Conservation (phyloP, 2,888 invertebrate species). For the Operophtera brumata region DNA sequence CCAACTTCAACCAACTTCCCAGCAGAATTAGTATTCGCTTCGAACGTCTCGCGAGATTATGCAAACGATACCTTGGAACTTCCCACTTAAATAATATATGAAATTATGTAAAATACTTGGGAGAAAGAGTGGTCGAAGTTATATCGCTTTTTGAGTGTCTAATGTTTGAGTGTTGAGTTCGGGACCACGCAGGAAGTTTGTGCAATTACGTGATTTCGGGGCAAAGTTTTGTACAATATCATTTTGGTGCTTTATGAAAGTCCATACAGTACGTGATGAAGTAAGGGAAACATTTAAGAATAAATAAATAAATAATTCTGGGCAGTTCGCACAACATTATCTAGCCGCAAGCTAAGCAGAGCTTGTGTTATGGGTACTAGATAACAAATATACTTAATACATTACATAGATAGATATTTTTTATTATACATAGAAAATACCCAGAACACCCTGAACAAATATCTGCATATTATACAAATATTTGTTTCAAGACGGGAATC, state of each 20-base stretch:
- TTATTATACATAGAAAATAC: no score
- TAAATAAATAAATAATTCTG: no score
- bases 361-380: no score
- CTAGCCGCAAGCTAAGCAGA: no score
- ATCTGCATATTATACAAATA: no score
- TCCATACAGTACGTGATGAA: no score
- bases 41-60: slow-evolving; percentile 44
- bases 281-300: no score
- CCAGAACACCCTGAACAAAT: no score
- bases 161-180: slow-evolving; percentile 33
- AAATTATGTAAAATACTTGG: slow-evolving; percentile 53
- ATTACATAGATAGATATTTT: no score
- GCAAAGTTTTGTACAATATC: not conserved
- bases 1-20: slow-evolving; percentile 16
- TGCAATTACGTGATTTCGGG: not conserved
- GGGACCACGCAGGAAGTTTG: slow-evolving; percentile 20
- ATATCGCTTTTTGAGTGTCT: slow-evolving; percentile 40
- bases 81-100: slow-evolving; percentile 59
- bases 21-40: slow-evolving; percentile 32
- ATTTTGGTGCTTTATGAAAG: not conserved
- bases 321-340: no score
- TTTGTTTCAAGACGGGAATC: no score
- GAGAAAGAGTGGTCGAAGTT: slow-evolving; percentile 41
- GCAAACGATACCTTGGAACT: slow-evolving; percentile 45
- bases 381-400: no score